Percentiles rank a stretch among this genome's conserved stretches.
phyloP scores from a whole-genome alignment of 1,140 invertebrate species.

The Drosophila ficusphila region DNA sequence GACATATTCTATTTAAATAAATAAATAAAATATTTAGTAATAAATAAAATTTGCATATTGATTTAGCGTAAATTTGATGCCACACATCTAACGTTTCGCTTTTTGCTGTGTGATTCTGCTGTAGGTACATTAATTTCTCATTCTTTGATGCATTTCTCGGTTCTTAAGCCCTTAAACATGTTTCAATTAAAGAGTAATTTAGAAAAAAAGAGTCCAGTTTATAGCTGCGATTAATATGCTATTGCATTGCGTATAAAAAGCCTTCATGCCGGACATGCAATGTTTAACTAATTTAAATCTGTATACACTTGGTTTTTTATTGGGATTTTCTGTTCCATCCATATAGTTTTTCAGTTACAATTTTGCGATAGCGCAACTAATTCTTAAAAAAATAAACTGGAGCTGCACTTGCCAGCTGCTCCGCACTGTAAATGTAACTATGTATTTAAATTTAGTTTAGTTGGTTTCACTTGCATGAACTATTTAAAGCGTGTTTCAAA shows the following conservation, averaged over 20 bases:
- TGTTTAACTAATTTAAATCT: slow-evolving; percentile 66
- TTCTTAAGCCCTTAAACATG: slow-evolving; percentile 11
- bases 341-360: slow-evolving; percentile 66
- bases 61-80: slow-evolving; percentile 64
- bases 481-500: slow-evolving; percentile 82
- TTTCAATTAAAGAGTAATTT: slow-evolving; percentile 34
- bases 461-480: slow-evolving; percentile 50
- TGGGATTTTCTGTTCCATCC: slow-evolving; percentile 39
- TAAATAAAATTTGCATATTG: slow-evolving; percentile 75
- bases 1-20: slow-evolving; percentile 83
- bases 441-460: slow-evolving; percentile 57
- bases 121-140: slow-evolving; percentile 47
- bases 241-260: slow-evolving; percentile 53
- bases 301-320: slow-evolving; percentile 54
- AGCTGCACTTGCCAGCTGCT: slow-evolving; percentile 44
- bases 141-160: slow-evolving; percentile 43
- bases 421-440: slow-evolving; percentile 72
- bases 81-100: slow-evolving; percentile 45
- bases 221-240: slow-evolving; percentile 15
- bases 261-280: slow-evolving; percentile 51
- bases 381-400: slow-evolving; percentile 80
- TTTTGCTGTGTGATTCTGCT: slow-evolving; percentile 33
- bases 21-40: slow-evolving; percentile 82
- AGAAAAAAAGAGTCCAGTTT: slow-evolving; percentile 35
- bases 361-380: slow-evolving; percentile 76